Percentiles rank a stretch among this genome's conserved stretches.
Conservation (phyloP, 2,113 vertebrate species). For the Nothocercus julius region DNA sequence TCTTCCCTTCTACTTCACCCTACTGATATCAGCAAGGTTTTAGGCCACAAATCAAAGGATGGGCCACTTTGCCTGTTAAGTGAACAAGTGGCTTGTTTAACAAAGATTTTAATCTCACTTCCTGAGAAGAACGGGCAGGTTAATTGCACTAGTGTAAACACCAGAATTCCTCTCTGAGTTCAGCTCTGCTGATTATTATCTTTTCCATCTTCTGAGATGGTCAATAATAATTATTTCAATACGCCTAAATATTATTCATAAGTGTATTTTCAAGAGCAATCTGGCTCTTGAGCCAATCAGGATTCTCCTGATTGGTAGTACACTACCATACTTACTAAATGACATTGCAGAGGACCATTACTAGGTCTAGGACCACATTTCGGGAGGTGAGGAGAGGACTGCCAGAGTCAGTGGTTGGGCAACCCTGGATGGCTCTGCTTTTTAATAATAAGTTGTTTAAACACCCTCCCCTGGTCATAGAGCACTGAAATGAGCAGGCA, state of each 20-base stretch:
- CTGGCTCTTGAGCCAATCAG: not conserved
- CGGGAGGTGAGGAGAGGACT: not conserved
- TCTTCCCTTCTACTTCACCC: not conserved
- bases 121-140: slow-evolving; percentile 4
- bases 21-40: not conserved
- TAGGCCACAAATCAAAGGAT: not conserved
- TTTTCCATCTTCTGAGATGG: not conserved
- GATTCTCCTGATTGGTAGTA: not conserved
- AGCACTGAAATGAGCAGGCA: not conserved
- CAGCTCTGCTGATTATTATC: not conserved
- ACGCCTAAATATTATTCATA: not conserved
- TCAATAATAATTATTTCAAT: not conserved
- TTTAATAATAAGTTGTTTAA: not conserved
- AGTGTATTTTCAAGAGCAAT: not conserved
- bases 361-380: rapidly evolving
- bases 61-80: not conserved
- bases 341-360: not conserved
- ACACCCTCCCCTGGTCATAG: rapidly evolving
- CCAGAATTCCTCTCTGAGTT: not conserved
- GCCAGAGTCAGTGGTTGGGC: rapidly evolving
- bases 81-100: not conserved
- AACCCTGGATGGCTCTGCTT: not conserved
- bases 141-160: slow-evolving; percentile 3
- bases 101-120: not conserved
- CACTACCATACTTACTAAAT: not conserved